These are phyloP conservation scores for Oreochromis niloticus DNA, from an alignment of 2,113 vertebrate genomes.

Conservation along the genomic window DNA sequence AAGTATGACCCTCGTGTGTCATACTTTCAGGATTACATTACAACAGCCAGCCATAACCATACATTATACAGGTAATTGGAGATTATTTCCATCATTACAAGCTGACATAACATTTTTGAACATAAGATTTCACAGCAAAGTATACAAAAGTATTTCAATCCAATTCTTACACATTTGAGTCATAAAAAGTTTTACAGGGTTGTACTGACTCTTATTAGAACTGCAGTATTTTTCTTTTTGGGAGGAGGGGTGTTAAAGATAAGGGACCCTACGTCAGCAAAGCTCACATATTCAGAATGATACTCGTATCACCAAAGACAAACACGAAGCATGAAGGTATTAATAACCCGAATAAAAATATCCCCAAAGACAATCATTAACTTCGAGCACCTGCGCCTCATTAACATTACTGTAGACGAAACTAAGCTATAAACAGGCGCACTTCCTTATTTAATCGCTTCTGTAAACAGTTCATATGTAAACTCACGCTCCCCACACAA, in stretches of 20 bases:
- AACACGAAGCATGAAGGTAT: conserved; percentile 22
- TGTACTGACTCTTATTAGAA: neutral
- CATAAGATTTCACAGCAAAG: neutral
- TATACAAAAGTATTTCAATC: neutral
- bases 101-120: neutral
- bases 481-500: neutral
- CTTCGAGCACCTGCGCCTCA: conserved; percentile 49
- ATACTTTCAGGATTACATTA: neutral
- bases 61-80: neutral
- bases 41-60: neutral
- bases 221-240: neutral
- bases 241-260: neutral
- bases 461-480: conserved; percentile 32
- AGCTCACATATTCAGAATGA: neutral
- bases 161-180: neutral
- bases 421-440: conserved; percentile 26
- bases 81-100: neutral
- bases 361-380: conserved; percentile 59
- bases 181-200: neutral
- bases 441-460: conserved; percentile 25
- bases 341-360: conserved; percentile 58
- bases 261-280: neutral
- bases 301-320: neutral
- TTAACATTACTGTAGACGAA: conserved; percentile 29
- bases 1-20: neutral